A percentile compares a stretch with the other conserved stretches of the same genome.
Evolutionary conservation across 2,797 vertebrate species (phyloP).

Genomic region (Alectoris magna): DNA sequence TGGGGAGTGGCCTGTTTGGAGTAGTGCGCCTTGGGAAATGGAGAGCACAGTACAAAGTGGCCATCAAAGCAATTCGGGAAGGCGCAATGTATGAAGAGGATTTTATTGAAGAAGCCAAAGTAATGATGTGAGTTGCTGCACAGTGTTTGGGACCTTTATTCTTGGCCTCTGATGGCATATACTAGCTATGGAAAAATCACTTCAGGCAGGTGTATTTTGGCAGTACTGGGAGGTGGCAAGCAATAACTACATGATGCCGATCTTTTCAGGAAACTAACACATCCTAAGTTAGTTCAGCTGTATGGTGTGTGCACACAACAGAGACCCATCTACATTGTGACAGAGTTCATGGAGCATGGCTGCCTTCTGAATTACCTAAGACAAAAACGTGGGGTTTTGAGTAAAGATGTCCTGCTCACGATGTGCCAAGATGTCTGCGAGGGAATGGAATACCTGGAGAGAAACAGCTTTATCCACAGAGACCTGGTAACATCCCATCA

Average conservation of each 20-base stretch:
- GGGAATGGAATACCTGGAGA: slow-evolving; percentile 93
- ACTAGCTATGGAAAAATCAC: neutral
- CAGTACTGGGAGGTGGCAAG: neutral
- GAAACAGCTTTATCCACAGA: slow-evolving; percentile 91
- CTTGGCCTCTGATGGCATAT: neutral
- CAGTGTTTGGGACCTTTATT: neutral
- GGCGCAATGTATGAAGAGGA: slow-evolving; percentile 96
- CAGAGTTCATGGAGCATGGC: slow-evolving; percentile 94
- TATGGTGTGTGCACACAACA: slow-evolving; percentile 94
- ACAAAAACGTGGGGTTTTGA: slow-evolving; percentile 84
- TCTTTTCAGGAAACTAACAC: slow-evolving; percentile 88
- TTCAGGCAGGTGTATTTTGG: neutral
- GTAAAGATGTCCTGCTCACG: slow-evolving; percentile 83
- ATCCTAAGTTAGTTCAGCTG: slow-evolving; percentile 93
- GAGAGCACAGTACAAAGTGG: slow-evolving; percentile 90
- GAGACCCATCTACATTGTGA: slow-evolving; percentile 92
- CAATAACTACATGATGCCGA: neutral
- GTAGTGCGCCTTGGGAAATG: slow-evolving; percentile 86
- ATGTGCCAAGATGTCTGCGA: slow-evolving; percentile 91
- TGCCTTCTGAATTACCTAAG: slow-evolving; percentile 91
- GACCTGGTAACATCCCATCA: slow-evolving; percentile 85
- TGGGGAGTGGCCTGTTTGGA: slow-evolving; percentile 84
- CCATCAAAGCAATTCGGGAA: slow-evolving; percentile 92
- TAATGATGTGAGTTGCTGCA: slow-evolving; percentile 91
- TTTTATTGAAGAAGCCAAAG: slow-evolving; percentile 96